Conservation (phyloP, 1,140 invertebrate species). For the Papilio dardanus region DNA sequence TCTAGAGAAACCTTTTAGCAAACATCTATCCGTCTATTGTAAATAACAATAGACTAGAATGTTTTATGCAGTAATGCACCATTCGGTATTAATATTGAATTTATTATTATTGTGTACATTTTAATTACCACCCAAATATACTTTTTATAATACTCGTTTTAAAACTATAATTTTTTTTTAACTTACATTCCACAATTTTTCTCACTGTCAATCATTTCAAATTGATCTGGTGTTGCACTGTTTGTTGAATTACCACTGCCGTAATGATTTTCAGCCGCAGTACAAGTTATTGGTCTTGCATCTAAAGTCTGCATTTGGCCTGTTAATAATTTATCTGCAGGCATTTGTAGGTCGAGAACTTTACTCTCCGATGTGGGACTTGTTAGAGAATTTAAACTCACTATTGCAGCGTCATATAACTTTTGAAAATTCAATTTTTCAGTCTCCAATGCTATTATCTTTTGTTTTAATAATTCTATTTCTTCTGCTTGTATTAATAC, state of each 20-base stretch:
- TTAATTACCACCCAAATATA: neutral
- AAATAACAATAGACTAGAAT: neutral
- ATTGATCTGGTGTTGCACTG: slow-evolving; percentile 79
- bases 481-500: slow-evolving; percentile 81
- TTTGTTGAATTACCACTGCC: slow-evolving; percentile 78
- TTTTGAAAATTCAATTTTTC: slow-evolving; percentile 84
- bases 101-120: neutral
- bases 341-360: slow-evolving; percentile 64
- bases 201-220: slow-evolving; percentile 80
- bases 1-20: too few species aligned
- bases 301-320: slow-evolving; percentile 51
- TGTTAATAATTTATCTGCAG: slow-evolving; percentile 60
- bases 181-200: slow-evolving; percentile 77
- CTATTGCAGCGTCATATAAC: slow-evolving; percentile 79
- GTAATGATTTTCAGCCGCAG: slow-evolving; percentile 78
- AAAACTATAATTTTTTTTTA: neutral
- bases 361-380: slow-evolving; percentile 74
- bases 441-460: slow-evolving; percentile 81
- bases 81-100: neutral
- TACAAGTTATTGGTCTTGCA: slow-evolving; percentile 70
- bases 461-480: slow-evolving; percentile 82
- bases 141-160: neutral
- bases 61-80: neutral
- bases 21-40: too few species aligned
- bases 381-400: slow-evolving; percentile 77